Conservation (phyloP, 2,888 invertebrate genomes). For the Aphodius sticticus region DNA sequence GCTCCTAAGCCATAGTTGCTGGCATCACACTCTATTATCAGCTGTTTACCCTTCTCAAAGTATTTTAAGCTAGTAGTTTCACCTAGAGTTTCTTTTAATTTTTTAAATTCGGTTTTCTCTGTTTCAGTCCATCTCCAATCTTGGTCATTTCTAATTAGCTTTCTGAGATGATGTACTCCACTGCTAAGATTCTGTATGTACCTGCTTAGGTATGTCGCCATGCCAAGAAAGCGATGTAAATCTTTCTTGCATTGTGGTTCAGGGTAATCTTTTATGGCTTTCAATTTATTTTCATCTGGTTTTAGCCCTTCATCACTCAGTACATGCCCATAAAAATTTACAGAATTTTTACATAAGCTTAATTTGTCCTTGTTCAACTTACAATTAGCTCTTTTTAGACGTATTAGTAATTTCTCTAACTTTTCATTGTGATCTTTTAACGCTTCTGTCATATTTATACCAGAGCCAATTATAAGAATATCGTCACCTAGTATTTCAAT, state of each 20-base stretch:
- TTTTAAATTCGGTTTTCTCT: slow-evolving; percentile 11
- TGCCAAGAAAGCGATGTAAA: slow-evolving; percentile 47
- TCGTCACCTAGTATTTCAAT: slow-evolving; percentile 39
- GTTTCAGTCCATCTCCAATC: slow-evolving; percentile 29
- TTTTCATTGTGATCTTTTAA: slow-evolving; percentile 42
- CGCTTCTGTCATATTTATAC: slow-evolving; percentile 38
- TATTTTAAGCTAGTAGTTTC: slow-evolving; percentile 26
- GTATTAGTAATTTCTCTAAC: slow-evolving; percentile 35
- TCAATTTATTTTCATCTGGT: slow-evolving; percentile 46
- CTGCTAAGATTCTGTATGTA: slow-evolving; percentile 28
- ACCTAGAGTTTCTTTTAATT: slow-evolving; percentile 14
- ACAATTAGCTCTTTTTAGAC: slow-evolving; percentile 33
- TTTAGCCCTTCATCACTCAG: slow-evolving; percentile 44
- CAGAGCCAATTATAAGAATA: slow-evolving; percentile 37
- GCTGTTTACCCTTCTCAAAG: slow-evolving; percentile 24
- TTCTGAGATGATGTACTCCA: no score
- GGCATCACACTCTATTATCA: slow-evolving; percentile 20
- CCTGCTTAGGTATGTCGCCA: slow-evolving; percentile 37
- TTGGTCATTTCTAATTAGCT: slow-evolving; percentile 22
- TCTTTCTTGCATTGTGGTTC: slow-evolving; percentile 42
- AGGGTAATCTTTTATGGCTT: slow-evolving; percentile 26
- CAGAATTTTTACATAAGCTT: slow-evolving; percentile 32
- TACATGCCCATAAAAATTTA: slow-evolving; percentile 44
- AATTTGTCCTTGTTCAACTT: slow-evolving; percentile 44
- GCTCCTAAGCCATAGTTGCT: slow-evolving; percentile 16